Evolutionary conservation across 2,888 invertebrate genomes (phyloP), one percentile per base, ranked within the genome.

Genomic region (Diplolepis rosae): DNA sequence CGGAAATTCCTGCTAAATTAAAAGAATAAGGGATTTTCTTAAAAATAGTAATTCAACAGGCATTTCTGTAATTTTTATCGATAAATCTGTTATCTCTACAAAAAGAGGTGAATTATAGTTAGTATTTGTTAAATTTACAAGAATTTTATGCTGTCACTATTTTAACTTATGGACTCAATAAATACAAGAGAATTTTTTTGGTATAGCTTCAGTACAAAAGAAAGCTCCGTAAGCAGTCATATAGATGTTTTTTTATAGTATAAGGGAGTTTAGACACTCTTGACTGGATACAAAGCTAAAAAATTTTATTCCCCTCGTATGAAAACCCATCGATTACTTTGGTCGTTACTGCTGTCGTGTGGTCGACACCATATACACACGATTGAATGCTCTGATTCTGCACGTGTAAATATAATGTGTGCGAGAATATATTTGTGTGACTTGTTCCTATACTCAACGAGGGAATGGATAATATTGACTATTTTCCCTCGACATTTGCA

Each of bases 321-420:
- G 61, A 42, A 61, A 56, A 39, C 24, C 39, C 61, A 61, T 61
- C 39, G 61, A 61, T 61, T 61, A 61, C 24, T 61, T 61, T 39
- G 61, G 39, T 27, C 7, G 39, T 54, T 18, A 30, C 27, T 11
- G 18, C 22, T 61, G 35, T 27, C 61, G 4, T 24, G 35, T 13
- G 56, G 30, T 22, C 32, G n/a, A 22, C 7, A 56, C 56, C 4
- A 15, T 35, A 51, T 51, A 54, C 32, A 61, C 39, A 35, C 39
- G 61, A 61, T 61, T 61, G 61, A 61, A 61, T 42, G 39, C 39
- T 24, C 24, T 35, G 61, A 61, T 35, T 61, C 61, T 39, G 6
- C 18, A 32, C 18, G 30, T 56, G 13, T 54, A 30, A 32, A 15
- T 54, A 54, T 18, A 56, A 32, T 22, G 35, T 61, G 39, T 61